Evolutionary conservation across 1,140 invertebrate species (phyloP), one percentile per base, ranked within the genome.

Genomic region (Lordiphosa mommai): DNA sequence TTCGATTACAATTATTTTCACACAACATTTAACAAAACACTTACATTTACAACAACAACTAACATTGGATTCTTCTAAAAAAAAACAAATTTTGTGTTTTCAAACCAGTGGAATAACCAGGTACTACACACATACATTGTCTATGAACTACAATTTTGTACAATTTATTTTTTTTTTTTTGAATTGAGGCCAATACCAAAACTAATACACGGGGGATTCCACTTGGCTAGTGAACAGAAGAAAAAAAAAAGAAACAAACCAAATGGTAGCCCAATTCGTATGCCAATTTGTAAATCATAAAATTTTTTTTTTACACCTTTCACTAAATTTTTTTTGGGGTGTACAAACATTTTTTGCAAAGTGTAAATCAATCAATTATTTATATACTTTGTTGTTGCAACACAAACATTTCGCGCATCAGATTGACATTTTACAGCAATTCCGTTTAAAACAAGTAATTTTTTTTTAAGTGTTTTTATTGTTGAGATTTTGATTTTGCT

Each of bases 1-100:
- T 34, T 49, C 16, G 33, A 37, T 13, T 59, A 47, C 51, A 66
- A 59, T 58, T 20, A 47, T 72, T 59, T 38, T 58, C 61, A 67
- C 53, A 82, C 61, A 41, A 43, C 40, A 43, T 27, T 43, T 50
- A 27, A 84, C 69, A 72, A 71, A 84, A 85, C 77, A 77, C 47
- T 51, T 70, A 84, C 72, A 84, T 77, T 65, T 64, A 84, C 77
- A 84, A 84, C 77, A 84, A 84, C 77, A 84, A 84, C 79, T 69
- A 84, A 84, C 77, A 84, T 60, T 74, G 44, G 69, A 46, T 49
- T 44, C n/a, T n/a, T n/a, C n/a, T n/a, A n/a, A n/a, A n/a, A n/a
- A n/a, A n/a, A n/a, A n/a, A n/a, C n/a, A n/a, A n/a, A n/a, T 49
- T 12, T n/a, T 2, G 1, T 9, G 13, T 30, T 40, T 37, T 49